phyloP scores from a whole-genome alignment of 2,888 invertebrate genomes.

The Agriopis aurantiaria region DNA sequence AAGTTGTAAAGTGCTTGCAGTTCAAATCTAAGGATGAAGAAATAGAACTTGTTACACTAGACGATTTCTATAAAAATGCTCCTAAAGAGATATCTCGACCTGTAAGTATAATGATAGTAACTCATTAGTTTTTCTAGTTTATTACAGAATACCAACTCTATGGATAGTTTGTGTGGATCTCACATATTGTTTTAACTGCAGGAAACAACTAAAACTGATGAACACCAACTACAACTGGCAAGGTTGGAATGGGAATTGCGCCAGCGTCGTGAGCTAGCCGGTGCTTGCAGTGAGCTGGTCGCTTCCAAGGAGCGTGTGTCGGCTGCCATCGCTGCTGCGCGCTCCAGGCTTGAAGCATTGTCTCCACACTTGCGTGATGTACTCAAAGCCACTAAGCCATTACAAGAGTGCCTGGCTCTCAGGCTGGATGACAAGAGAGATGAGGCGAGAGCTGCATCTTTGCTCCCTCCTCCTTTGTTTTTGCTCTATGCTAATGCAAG shows the following conservation, averaged over 20 bases:
- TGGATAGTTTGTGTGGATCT: background rate
- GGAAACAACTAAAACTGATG: constrained; percentile 89
- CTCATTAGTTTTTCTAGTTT: background rate
- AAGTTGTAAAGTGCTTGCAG: constrained; percentile 97
- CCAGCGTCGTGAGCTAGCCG: constrained; percentile 93
- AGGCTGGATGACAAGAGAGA: constrained; percentile 92
- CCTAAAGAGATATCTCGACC: constrained; percentile 89
- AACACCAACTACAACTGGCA: constrained; percentile 93
- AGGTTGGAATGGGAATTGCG: constrained; percentile 96
- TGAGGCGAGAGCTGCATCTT: constrained; percentile 90
- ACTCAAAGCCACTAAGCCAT: constrained; percentile 92
- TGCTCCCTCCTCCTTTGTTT: constrained; percentile 94
- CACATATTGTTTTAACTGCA: constrained; percentile 56
- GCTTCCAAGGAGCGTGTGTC: constrained; percentile 92
- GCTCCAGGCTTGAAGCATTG: constrained; percentile 92
- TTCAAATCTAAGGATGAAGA: constrained; percentile 98
- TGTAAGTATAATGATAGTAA: constrained; percentile 75
- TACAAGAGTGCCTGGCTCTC: constrained; percentile 95
- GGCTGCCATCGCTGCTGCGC: constrained; percentile 91
- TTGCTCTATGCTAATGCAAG: constrained; percentile 94
- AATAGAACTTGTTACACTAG: constrained; percentile 94
- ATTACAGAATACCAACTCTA: background rate
- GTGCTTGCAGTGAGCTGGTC: constrained; percentile 91
- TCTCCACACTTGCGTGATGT: constrained; percentile 90
- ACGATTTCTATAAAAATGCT: constrained; percentile 94